A percentile compares a stretch with the other conserved stretches of the same genome.
phyloP scores from a whole-genome alignment of 2,797 vertebrate genomes.

The Micropoecilia bifurca region DNA sequence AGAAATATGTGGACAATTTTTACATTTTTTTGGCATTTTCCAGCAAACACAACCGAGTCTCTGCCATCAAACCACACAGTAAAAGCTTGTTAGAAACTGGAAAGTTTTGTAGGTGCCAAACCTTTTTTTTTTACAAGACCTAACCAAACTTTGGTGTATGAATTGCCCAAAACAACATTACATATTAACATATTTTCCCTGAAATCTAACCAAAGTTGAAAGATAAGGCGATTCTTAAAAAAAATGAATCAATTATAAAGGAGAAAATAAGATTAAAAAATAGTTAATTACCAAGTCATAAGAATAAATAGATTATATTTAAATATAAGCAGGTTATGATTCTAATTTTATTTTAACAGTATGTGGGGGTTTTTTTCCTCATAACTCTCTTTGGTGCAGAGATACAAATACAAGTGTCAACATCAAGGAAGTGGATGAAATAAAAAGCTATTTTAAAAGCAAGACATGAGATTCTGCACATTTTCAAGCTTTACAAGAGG shows the following conservation, averaged over 20 bases:
- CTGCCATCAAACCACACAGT: background rate
- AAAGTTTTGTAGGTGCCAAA: background rate
- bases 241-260: background rate
- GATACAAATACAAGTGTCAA: background rate
- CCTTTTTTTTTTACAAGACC: background rate
- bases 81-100: slow-evolving; percentile 1
- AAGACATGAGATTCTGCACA: background rate
- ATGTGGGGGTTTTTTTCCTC: background rate
- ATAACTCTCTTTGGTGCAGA: background rate
- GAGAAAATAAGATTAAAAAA: background rate
- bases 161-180: background rate
- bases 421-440: background rate
- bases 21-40: background rate
- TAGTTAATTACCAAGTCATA: background rate
- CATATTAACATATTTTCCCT: background rate
- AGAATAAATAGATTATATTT: background rate
- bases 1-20: slow-evolving; percentile 2
- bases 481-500: background rate
- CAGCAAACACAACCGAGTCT: background rate
- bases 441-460: background rate
- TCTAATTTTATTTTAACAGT: background rate
- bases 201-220: background rate
- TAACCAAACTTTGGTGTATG: background rate
- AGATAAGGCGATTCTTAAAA: background rate
- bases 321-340: background rate